Conservation (phyloP, 2,888 invertebrate genomes). For the Eustalomyia histrio region DNA sequence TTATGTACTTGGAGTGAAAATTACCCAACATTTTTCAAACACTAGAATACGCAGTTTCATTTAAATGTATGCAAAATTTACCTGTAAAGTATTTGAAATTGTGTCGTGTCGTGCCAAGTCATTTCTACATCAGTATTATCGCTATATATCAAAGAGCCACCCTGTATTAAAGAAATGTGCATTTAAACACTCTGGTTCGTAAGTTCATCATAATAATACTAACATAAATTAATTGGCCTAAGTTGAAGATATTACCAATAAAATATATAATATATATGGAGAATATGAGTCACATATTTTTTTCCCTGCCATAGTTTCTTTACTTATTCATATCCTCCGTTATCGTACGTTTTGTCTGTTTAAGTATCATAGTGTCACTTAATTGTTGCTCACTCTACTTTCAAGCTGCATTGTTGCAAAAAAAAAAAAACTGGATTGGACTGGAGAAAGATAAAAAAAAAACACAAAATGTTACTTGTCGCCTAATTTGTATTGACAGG, state of each 20-base stretch:
- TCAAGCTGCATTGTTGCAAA: slow-evolving; percentile 21
- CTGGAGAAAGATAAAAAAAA: slow-evolving; percentile 11
- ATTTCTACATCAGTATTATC: too few relatives aligned
- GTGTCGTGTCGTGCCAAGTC: too few relatives aligned
- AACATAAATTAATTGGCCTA: slow-evolving; percentile 38
- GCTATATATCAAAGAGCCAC: too few relatives aligned
- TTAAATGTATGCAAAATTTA: too few relatives aligned
- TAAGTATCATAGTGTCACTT: slow-evolving; percentile 11
- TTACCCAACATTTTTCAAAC: too few relatives aligned
- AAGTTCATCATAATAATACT: slow-evolving; percentile 18
- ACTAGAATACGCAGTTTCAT: too few relatives aligned
- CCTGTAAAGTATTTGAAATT: too few relatives aligned
- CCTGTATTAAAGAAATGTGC: too few relatives aligned
- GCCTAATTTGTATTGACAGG: slow-evolving; percentile 73
- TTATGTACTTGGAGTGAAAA: too few relatives aligned
- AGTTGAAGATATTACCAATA: slow-evolving; percentile 4
- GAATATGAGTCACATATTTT: slow-evolving; percentile 1
- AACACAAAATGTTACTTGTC: slow-evolving; percentile 67
- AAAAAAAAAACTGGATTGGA: background rate
- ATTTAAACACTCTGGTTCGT: background rate
- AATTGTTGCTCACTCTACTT: slow-evolving; percentile 16
- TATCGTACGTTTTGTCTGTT: slow-evolving; percentile 38
- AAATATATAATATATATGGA: background rate
- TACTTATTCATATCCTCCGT: slow-evolving; percentile 29
- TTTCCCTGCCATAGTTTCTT: background rate